phyloP scores from a whole-genome alignment of 92 coral and sea anemone species.

The Palythoa grandiflora region DNA sequence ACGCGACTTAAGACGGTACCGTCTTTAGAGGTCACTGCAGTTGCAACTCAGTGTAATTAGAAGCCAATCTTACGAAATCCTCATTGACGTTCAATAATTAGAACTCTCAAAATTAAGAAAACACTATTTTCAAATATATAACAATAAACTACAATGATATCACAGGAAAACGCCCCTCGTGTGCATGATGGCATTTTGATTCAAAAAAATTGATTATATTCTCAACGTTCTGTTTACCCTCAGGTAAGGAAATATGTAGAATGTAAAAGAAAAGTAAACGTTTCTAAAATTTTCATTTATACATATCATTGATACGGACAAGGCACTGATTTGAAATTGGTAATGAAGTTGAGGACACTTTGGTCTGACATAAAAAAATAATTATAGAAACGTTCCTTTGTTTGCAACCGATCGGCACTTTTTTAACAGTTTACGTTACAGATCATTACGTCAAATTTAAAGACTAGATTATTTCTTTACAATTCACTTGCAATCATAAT shows the following conservation, averaged over 20 bases:
- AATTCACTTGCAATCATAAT: conserved; percentile 52
- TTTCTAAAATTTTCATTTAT: not conserved
- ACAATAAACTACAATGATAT: not conserved
- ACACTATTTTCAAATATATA: not conserved
- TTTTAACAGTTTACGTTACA: conserved; percentile 51
- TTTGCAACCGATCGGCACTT: conserved; percentile 67
- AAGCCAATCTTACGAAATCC: not conserved
- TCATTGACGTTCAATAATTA: conserved; percentile 15
- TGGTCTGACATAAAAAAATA: conserved; percentile 49
- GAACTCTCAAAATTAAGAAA: not conserved
- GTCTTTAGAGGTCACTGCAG: not conserved
- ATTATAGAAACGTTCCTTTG: conserved; percentile 71
- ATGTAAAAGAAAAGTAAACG: not conserved
- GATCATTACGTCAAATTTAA: conserved; percentile 65
- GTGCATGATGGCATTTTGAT: not conserved
- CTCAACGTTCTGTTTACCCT: not conserved
- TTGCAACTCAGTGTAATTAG: not conserved
- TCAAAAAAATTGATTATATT: not conserved
- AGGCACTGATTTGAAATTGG: conserved; percentile 51
- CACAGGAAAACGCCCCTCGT: not conserved
- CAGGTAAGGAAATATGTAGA: not conserved
- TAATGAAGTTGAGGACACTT: conserved; percentile 28
- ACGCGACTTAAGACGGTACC: not conserved
- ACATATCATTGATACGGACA: not conserved
- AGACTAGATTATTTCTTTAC: conserved; percentile 41